phyloP scores from a whole-genome alignment of 2,113 vertebrate genomes.

The Raja brachyura region DNA sequence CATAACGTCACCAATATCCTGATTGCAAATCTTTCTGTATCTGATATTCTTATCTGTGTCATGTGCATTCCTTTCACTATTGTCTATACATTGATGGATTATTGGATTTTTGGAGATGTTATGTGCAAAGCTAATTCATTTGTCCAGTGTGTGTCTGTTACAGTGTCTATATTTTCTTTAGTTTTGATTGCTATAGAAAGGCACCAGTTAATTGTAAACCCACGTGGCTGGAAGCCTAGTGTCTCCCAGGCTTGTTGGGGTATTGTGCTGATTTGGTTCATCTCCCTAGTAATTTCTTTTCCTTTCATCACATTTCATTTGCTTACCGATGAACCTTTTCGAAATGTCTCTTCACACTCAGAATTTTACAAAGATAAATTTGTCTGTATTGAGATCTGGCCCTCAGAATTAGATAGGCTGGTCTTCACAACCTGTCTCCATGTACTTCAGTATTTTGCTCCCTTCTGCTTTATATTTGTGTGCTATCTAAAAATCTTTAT shows the following conservation, averaged over 20 bases:
- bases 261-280: slow-evolving; percentile 54
- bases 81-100: slow-evolving; percentile 62
- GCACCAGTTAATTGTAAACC: slow-evolving; percentile 61
- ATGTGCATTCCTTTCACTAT: slow-evolving; percentile 59
- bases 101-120: slow-evolving; percentile 60
- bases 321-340: slow-evolving; percentile 58
- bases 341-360: slow-evolving; percentile 50
- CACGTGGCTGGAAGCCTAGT: slow-evolving; percentile 58
- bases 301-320: slow-evolving; percentile 59
- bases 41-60: slow-evolving; percentile 58
- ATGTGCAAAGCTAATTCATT: slow-evolving; percentile 61
- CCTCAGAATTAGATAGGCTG: slow-evolving; percentile 52
- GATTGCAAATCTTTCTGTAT: slow-evolving; percentile 61
- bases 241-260: slow-evolving; percentile 57
- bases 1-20: slow-evolving; percentile 61
- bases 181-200: slow-evolving; percentile 60
- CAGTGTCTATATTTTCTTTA: slow-evolving; percentile 61
- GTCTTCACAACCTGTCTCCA: slow-evolving; percentile 59
- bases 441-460: slow-evolving; percentile 59
- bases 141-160: slow-evolving; percentile 56
- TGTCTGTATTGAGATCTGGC: slow-evolving; percentile 55
- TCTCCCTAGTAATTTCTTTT: slow-evolving; percentile 54
- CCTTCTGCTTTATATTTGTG: slow-evolving; percentile 60
- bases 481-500: slow-evolving; percentile 60
- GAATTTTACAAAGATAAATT: slow-evolving; percentile 52